phyloP scores from a whole-genome alignment of 1,140 invertebrate genomes.

The Bombyx mori region ASM3026992v2 NC_085107.1:8694501-8695000 shows the following conservation, averaged over 20 bases:
- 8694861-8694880: slow-evolving; percentile 62
- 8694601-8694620: slow-evolving; percentile 38
- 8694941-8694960: slow-evolving; percentile 47
- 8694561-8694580: slow-evolving; percentile 28
- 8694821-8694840: slow-evolving; percentile 68
- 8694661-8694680: slow-evolving; percentile 62
- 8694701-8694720: slow-evolving; percentile 63
- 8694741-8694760: slow-evolving; percentile 48
- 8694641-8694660: slow-evolving; percentile 47
- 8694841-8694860: slow-evolving; percentile 62
- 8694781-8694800: slow-evolving; percentile 59
- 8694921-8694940: slow-evolving; percentile 42
- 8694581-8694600: slow-evolving; percentile 48
- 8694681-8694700: slow-evolving; percentile 55
- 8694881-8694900: slow-evolving; percentile 63
- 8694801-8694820: slow-evolving; percentile 63
- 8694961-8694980: slow-evolving; percentile 50
- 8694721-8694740: slow-evolving; percentile 66
- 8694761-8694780: slow-evolving; percentile 58
- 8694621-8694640: slow-evolving; percentile 52
- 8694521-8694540: slow-evolving; percentile 43
- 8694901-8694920: slow-evolving; percentile 62
- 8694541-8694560: slow-evolving; percentile 40
- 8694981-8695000: slow-evolving; percentile 47
- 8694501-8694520: slow-evolving; percentile 36